Base-by-base conservation (phyloP, 2,888 invertebrate genomes). In the Volucella inanis region DNA sequence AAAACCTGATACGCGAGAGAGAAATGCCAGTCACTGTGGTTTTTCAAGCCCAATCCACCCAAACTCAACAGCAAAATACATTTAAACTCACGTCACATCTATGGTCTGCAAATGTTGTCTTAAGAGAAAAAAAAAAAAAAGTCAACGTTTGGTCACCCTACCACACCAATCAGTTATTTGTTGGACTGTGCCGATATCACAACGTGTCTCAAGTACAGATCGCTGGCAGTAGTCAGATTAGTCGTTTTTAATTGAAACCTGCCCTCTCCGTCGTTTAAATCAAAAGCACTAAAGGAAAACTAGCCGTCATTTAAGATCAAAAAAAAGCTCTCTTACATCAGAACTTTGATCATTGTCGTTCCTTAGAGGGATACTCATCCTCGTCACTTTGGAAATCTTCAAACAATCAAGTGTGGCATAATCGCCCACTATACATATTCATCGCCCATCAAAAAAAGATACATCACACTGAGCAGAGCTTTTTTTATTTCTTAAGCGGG, bases 171-270 rank as follows among this genome's bases (percentile, higher is more conserved):
- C 85, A 85, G 85, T 85, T 85, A 77, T 77, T 85, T 62, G 76
- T 72, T 76, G 67, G 76, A 67, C 72, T 64, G 85, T 81, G 85
- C 77, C 84, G 75, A 76, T 84, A 84, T 80, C 79, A 80, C 84
- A 84, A 79, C 84, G 84, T 84, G 65, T 70, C 62, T 79, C 62
- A 61, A n/a, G 49, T 22, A 67, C 38, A 49, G 57, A 54, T 81
- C 71, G 70, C 61, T 67, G 10, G 9, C 14, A 78, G 31, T 31
- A 31, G 62, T 70, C 47, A 45, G 43, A 57, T 67, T 38, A 55
- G 75, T 77, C 18, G 31, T 70, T 74, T 38, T 31, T 14, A 41
- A 62, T 57, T 61, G 15, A 49, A 55, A 59, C 68, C 43, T 47
- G 12, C 57, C 59, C 67, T 14, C 55, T 41, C 39, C 9, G 38